Base-by-base conservation (phyloP, 2,797 vertebrate genomes). In the Lacerta agilis region DNA sequence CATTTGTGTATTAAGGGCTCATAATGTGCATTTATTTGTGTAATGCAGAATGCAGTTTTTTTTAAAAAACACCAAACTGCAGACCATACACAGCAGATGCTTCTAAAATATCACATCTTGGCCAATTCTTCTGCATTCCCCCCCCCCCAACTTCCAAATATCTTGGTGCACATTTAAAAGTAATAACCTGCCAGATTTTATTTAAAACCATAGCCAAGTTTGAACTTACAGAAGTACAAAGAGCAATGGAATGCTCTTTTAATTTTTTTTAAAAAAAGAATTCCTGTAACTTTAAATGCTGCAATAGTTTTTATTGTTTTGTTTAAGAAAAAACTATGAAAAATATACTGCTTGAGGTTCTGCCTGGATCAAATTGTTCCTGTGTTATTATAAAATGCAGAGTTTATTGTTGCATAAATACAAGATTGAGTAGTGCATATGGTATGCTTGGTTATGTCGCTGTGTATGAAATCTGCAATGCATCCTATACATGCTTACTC, bases 21-120 rank as follows among this genome's bases (percentile, higher is more conserved):
- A 85, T 96, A 96, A 96, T 96, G 92, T 10, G 61, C 94, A 96
- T 97, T 97, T 97, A 96, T 97, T 95, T 96, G 95, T 93, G 90
- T 87, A 96, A 93, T 92, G 95, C 67, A 90, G 91, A 97, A 94
- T 55, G 81, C 92, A 89, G 58, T 90, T 93, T 73, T 90, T 92
- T 33, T 33, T 33, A 1, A 33, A 91, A 90, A 90, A 90, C 91
- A 93, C 86, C 91, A 94, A 95, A 95, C 75, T 93, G 90, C 81
- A 4, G 41, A 67, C 75, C 89, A 94, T 90, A 92, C 94, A 95
- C 94, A 96, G 94, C 95, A 96, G 95, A 95, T 96, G 88, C 95
- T 93, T 95, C 95, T 95, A 92, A 95, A 96, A 96, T 94, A 95
- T 96, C 94, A 94, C 29, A 67, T 96, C 96, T 97, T 96, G 96